Conservation (phyloP, 2,797 vertebrate genomes). For the Lagorchestes hirsutus region DNA sequence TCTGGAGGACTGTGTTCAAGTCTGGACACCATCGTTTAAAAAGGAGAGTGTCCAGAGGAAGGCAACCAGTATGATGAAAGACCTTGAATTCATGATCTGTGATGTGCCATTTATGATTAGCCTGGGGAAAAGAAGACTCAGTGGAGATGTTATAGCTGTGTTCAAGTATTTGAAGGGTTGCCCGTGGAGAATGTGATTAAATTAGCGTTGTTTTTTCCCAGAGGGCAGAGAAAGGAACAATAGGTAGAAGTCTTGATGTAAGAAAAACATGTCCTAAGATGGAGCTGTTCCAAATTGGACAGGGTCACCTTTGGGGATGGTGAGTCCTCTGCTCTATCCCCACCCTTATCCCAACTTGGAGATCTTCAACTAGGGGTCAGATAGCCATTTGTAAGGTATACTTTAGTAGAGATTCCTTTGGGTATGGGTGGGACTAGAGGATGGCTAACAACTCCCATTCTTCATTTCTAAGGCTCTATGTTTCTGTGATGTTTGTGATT, state of each 20-base stretch:
- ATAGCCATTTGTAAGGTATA: not conserved
- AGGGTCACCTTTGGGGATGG: not conserved
- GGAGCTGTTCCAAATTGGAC: not conserved
- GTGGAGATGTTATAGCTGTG: not conserved
- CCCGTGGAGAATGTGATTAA: not conserved
- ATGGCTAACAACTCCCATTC: not conserved
- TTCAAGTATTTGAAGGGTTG: not conserved
- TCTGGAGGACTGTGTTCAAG: not conserved
- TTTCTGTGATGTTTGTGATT: not conserved
- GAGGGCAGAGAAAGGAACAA: not conserved
- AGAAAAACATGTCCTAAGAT: not conserved
- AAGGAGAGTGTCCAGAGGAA: not conserved
- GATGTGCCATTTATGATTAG: not conserved
- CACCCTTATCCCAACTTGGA: not conserved
- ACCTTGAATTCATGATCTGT: not conserved
- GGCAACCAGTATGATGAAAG: not conserved
- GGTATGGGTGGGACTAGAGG: not conserved
- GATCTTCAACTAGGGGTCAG: not conserved
- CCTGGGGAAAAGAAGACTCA: not conserved
- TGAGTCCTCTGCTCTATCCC: not conserved
- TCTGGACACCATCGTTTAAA: not conserved
- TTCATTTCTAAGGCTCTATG: not conserved
- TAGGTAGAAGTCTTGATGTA: not conserved
- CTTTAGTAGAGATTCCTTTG: not conserved
- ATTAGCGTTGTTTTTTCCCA: not conserved